Conservation (phyloP, 2,113 vertebrate genomes). For the Artemisiospiza belli region DNA sequence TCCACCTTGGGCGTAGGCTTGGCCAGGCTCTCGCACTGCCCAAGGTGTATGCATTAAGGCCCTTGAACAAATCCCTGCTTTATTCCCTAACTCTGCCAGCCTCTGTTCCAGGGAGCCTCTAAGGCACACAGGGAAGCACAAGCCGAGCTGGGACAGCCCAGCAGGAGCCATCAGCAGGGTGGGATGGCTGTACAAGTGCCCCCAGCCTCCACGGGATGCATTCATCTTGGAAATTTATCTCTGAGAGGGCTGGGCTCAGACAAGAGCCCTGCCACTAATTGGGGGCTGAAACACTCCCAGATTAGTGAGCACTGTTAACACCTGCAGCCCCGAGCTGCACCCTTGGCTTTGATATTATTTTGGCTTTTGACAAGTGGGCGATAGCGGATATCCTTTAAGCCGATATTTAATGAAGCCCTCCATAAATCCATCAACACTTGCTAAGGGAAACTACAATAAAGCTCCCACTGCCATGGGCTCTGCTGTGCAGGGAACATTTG, state of each 20-base stretch:
- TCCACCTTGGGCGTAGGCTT: too few relatives aligned
- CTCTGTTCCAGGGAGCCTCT: background rate
- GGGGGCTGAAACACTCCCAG: constrained; percentile 59
- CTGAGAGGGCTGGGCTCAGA: background rate
- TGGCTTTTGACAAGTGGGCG: constrained; percentile 58
- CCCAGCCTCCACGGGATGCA: background rate
- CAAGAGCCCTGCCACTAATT: constrained; percentile 44
- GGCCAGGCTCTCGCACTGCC: background rate
- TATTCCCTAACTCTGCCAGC: background rate
- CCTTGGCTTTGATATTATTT: constrained; percentile 61
- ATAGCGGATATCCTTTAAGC: constrained; percentile 75
- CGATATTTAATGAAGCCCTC: constrained; percentile 72
- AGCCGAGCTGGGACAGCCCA: background rate
- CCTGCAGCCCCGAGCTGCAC: constrained; percentile 51
- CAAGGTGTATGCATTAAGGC: background rate
- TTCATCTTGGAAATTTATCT: constrained; percentile 64
- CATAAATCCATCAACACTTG: constrained; percentile 75
- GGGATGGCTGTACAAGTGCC: background rate
- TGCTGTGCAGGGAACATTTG: constrained; percentile 6
- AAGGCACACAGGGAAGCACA: background rate
- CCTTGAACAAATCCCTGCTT: background rate
- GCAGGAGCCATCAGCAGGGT: background rate
- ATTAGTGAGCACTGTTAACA: constrained; percentile 59
- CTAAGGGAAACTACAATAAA: constrained; percentile 66
- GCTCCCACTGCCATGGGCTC: constrained; percentile 31